Conservation (phyloP, 2,888 invertebrate genomes). For the Copidosoma aretas region DNA sequence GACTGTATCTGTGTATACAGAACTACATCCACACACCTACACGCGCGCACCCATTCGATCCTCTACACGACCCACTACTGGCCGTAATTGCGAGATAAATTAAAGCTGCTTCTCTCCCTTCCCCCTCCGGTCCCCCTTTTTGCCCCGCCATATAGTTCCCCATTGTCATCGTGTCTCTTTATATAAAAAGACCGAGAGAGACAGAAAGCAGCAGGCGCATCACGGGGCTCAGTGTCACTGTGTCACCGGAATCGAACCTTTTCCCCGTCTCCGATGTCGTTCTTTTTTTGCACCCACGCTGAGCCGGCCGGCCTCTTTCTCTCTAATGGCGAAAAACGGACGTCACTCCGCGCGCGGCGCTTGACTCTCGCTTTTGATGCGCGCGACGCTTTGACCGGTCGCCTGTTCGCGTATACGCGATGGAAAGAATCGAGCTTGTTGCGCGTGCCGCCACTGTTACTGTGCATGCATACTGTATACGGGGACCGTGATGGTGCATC, state of each 20-base stretch:
- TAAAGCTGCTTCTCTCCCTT: conserved; percentile 55
- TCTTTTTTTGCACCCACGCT: not conserved
- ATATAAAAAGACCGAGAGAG: conserved; percentile 39
- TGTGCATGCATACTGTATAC: not conserved
- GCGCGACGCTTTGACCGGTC: not conserved
- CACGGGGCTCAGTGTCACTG: conserved; percentile 56
- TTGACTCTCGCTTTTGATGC: not conserved
- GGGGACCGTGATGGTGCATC: too few species aligned
- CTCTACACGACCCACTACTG: not conserved
- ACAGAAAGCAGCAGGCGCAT: conserved; percentile 48
- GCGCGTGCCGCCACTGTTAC: conserved; percentile 1
- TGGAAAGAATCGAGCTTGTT: conserved; percentile 25
- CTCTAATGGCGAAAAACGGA: not conserved
- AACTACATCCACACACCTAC: too few species aligned
- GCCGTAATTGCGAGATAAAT: conserved; percentile 52
- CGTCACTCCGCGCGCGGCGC: too few species aligned
- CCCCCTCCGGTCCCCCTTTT: conserved; percentile 58
- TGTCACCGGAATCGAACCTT: conserved; percentile 56
- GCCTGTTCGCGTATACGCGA: not conserved
- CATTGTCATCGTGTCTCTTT: conserved; percentile 44
- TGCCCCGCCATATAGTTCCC: too few species aligned
- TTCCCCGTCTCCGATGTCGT: not conserved
- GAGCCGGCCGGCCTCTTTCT: not conserved
- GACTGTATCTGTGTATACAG: too few species aligned
- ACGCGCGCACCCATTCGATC: not conserved